Percentiles rank a stretch among this genome's conserved stretches.
Evolutionary conservation across 2,797 vertebrate species (phyloP).

Genomic region (Scleropages formosus): DNA sequence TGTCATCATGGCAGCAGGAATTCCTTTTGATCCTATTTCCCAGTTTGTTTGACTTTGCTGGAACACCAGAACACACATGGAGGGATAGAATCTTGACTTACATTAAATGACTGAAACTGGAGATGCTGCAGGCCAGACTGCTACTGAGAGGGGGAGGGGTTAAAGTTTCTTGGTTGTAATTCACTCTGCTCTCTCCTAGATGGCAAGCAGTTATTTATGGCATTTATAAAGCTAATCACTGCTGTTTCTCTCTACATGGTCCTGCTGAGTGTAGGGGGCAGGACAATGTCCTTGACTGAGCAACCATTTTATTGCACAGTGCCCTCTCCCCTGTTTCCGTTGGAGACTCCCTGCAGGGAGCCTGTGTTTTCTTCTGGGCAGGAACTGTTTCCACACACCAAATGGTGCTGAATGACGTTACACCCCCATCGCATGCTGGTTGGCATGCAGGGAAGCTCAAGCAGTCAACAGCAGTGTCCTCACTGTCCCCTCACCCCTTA

Average conservation of each 20-base stretch:
- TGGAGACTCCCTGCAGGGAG: conserved; percentile 43
- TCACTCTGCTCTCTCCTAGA: background rate
- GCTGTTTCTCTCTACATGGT: conserved; percentile 38
- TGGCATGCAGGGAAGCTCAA: no score
- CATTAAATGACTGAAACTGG: conserved; percentile 53
- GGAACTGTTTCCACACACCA: conserved; percentile 27
- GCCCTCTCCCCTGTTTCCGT: conserved; percentile 40
- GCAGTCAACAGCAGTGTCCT: no score
- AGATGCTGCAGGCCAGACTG: conserved; percentile 42
- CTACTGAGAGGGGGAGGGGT: conserved; percentile 50
- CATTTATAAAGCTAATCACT: conserved; percentile 46
- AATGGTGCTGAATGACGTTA: no score
- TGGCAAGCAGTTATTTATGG: conserved; percentile 52
- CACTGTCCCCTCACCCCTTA: no score
- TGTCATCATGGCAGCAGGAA: conserved; percentile 40
- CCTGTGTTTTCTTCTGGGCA: conserved; percentile 51
- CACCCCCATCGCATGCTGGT: no score
- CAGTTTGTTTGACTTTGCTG: conserved; percentile 23
- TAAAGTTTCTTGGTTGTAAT: conserved; percentile 39
- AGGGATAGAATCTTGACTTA: conserved; percentile 44
- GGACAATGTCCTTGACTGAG: conserved; percentile 51
- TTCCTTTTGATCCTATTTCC: conserved; percentile 26
- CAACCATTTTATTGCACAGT: conserved; percentile 63
- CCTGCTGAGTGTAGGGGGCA: conserved; percentile 47
- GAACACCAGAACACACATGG: conserved; percentile 39